Percentiles rank a stretch among this genome's conserved stretches.
Evolutionary conservation across 2,113 vertebrate genomes (phyloP).

Genomic region (Alces alces): DNA sequence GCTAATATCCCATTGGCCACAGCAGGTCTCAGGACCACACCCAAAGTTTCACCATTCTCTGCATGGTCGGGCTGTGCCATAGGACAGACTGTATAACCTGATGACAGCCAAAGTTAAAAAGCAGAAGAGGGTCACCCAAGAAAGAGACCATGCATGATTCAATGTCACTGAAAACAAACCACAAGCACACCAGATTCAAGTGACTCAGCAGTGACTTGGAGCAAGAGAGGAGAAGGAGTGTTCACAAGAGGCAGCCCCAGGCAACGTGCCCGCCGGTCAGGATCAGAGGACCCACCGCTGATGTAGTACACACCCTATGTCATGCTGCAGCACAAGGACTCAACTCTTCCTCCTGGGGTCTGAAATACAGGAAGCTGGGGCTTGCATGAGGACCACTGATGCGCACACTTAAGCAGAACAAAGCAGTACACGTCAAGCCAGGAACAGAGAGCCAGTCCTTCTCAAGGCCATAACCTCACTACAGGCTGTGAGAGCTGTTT

Average conservation of each 20-base stretch:
- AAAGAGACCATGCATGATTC: background rate
- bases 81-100: background rate
- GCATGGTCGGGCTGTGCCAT: background rate
- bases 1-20: background rate
- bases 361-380: background rate
- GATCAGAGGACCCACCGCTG: too few relatives aligned
- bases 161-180: background rate
- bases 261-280: fast-evolving
- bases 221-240: background rate
- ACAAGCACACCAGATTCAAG: background rate
- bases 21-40: background rate
- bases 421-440: background rate
- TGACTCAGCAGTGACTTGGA: background rate
- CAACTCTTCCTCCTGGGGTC: background rate
- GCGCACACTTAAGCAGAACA: background rate
- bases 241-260: background rate
- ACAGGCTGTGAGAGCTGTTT: too few relatives aligned
- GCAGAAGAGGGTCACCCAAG: background rate
- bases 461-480: background rate
- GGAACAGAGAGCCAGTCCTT: background rate
- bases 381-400: background rate
- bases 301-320: background rate
- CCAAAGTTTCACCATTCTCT: background rate
- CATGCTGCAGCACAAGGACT: background rate
- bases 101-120: background rate